Evolutionary conservation across 2,888 invertebrate species (phyloP).

Genomic region (Temnothorax ravouxi): DNA sequence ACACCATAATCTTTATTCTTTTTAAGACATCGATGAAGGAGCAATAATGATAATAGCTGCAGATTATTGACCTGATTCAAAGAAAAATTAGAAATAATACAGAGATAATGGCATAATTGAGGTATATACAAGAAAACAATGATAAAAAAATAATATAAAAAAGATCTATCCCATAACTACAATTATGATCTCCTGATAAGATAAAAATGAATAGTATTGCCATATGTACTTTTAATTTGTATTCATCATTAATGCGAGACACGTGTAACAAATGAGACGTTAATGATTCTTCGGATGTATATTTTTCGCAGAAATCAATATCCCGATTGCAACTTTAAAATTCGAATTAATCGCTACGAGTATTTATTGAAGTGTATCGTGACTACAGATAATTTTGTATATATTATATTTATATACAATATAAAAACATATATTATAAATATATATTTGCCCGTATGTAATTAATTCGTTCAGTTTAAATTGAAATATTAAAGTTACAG

Average conservation of each 20-base stretch:
- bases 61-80: not conserved
- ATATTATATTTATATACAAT: not conserved
- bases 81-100: slow-evolving; percentile 18
- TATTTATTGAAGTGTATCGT: not conserved
- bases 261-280: not conserved
- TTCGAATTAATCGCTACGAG: not conserved
- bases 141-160: not conserved
- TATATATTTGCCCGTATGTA: not conserved
- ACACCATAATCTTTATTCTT: not conserved
- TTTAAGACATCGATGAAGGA: not conserved
- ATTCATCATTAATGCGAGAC: not conserved
- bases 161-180: not conserved
- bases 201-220: not conserved
- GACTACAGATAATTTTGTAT: not conserved
- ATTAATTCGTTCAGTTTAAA: not conserved
- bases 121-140: not conserved
- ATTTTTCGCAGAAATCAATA: slow-evolving; percentile 5
- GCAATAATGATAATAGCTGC: not conserved
- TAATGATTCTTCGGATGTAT: not conserved
- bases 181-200: not conserved
- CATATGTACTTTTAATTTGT: not conserved
- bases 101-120: not conserved
- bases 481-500: not conserved
- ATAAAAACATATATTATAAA: not conserved
- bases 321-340: not conserved